Evolutionary conservation across 2,888 invertebrate species (phyloP), one percentile per base, ranked within the genome.

Genomic region (Chironomus riparius): DNA sequence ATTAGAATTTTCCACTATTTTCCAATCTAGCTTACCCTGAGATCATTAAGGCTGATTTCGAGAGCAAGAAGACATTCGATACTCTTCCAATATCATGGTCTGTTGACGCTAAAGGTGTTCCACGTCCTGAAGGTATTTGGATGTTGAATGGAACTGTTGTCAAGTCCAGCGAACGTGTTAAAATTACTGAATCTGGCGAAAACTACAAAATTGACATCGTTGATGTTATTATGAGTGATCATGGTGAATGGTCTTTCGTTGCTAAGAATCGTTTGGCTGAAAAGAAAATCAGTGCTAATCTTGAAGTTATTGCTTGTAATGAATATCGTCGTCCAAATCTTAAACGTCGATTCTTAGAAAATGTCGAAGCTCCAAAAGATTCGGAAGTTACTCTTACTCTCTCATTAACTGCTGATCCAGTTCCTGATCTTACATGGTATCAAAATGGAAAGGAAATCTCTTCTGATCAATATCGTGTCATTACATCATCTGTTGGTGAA

Each of bases 371-470:
- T 47, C 87, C 89, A 78, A 91, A 92, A 80, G 88, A 90, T 56
- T 88, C 90, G 68, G 87, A 89, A 0, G 89, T 90, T 2, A 87
- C 87, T 0, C 84, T 93, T 79, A 87, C 88, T 68, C 91, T 92
- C 0, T 88, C 92, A 18, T 89, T 97, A 79, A 90, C 92, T 47
- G 97, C 95, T 6, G 94, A 96, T 85, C 98, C 98, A 0, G 86
- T 90, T 78, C 97, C 98, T 0, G 92, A 94, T 79, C 89, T 94
- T 69, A 88, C 89, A 77, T 97, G 97, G 97, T 87, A 88, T 48
- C 90, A 91, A 79, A 90, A 94, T 80, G 93, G 91, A 3, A 85
- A 86, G 68, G 89, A 90, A 80, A 85, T 94, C 24, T 83, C 86
- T 1, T 86, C 87, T 3, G 89, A 90, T 78, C 85, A 90, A 72